These are phyloP conservation scores for Pedetes capensis DNA, from an alignment of 2,113 vertebrate species.

Conservation along the genomic window DNA sequence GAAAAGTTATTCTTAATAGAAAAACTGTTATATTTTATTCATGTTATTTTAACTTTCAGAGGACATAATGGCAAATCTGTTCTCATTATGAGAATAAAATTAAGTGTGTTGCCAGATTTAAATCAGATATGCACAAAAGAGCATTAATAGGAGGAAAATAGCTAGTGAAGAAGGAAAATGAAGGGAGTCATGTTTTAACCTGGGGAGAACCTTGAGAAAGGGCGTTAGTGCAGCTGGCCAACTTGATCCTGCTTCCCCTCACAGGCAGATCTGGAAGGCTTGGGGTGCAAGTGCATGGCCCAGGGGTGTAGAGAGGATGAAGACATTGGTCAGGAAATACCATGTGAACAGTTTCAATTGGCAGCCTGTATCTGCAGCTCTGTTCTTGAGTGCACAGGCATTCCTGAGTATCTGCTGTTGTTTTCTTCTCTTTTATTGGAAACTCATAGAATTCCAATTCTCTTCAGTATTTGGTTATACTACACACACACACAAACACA, in stretches of 20 bases:
- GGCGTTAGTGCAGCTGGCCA: background rate
- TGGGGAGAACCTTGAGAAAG: background rate
- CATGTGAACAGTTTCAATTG: no score
- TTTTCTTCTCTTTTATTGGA: background rate
- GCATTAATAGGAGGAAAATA: background rate
- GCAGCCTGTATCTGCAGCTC: background rate
- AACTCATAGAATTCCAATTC: background rate
- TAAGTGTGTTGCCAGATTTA: background rate
- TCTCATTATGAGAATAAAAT: no score
- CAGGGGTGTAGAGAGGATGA: background rate
- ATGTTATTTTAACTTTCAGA: background rate
- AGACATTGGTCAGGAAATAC: background rate
- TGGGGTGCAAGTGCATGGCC: background rate
- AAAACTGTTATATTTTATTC: constrained; percentile 15
- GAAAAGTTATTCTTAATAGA: background rate
- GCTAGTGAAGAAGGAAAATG: background rate
- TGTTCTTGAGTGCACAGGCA: fast-evolving
- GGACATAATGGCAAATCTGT: no score
- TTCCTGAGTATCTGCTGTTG: background rate
- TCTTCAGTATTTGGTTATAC: background rate
- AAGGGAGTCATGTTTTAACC: background rate
- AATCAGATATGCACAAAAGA: background rate
- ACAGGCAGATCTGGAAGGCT: background rate
- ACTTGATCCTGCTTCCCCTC: background rate
- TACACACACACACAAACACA: background rate